Evolutionary conservation across 2,113 vertebrate genomes (phyloP).

Genomic region (Fregetta grallaria): DNA sequence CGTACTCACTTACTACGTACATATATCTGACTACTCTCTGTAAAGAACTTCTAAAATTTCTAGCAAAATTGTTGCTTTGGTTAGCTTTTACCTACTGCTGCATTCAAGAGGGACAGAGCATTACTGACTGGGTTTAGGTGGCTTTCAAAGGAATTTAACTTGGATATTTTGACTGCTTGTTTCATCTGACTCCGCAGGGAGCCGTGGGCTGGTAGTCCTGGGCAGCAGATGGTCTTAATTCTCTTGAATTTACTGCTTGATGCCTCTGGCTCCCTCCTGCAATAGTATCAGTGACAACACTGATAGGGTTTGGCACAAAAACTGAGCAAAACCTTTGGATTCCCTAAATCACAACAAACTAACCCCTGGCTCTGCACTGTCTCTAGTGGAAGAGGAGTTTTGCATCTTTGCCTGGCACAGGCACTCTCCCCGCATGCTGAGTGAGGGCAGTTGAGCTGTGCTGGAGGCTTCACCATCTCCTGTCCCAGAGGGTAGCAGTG

Average conservation of each 20-base stretch:
- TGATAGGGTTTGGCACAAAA: neutral
- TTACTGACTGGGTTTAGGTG: neutral
- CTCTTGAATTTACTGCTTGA: neutral
- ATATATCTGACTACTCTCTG: neutral
- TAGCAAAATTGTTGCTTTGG: neutral
- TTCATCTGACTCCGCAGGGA: neutral
- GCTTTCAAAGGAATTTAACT: conserved; percentile 20
- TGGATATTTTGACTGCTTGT: neutral
- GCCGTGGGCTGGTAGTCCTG: neutral
- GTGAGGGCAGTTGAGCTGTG: neutral
- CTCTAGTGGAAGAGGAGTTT: neutral
- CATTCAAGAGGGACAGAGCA: neutral
- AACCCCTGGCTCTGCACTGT: neutral
- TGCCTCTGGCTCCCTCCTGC: neutral
- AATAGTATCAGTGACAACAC: neutral
- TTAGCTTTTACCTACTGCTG: neutral
- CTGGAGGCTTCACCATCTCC: neutral
- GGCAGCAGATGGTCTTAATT: conserved; percentile 36
- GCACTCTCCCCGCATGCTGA: rapidly evolving
- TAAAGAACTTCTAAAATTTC: neutral
- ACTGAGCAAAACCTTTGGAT: neutral
- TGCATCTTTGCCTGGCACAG: neutral
- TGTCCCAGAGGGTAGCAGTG: neutral
- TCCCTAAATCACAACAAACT: neutral
- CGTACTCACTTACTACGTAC: neutral